Percentiles rank a stretch among this genome's conserved stretches.
phyloP scores from a whole-genome alignment of 2,113 vertebrate species.

The Embiotoca jacksoni region DNA sequence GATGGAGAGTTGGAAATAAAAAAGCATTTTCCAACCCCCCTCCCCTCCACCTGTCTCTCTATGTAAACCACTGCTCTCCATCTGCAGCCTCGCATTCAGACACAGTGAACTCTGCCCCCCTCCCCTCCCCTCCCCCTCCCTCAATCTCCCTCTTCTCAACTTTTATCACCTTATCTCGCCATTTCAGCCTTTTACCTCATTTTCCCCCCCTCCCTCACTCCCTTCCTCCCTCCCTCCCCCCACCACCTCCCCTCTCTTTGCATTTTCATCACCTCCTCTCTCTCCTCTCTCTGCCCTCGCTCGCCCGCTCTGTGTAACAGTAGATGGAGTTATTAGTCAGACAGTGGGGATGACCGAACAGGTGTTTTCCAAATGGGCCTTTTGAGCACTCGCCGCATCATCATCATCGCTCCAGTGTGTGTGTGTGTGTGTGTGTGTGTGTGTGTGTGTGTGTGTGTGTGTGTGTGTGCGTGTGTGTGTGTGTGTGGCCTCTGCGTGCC shows the following conservation, averaged over 20 bases:
- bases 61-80: conserved; percentile 46
- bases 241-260: conserved; percentile 18
- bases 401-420: conserved; percentile 54
- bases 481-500: conserved; percentile 72
- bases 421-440: conserved; percentile 2
- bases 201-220: background rate
- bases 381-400: conserved; percentile 67
- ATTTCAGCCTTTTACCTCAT: conserved; percentile 53
- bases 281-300: conserved; percentile 4
- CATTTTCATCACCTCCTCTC: conserved; percentile 29
- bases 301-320: conserved; percentile 68
- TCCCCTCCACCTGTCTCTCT: conserved; percentile 62
- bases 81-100: conserved; percentile 41
- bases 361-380: conserved; percentile 85
- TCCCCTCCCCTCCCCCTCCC: background rate
- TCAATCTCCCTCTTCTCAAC: conserved; percentile 35
- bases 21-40: conserved; percentile 67
- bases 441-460: conserved; percentile 12
- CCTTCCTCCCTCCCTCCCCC: background rate
- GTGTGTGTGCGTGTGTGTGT: conserved; percentile 28
- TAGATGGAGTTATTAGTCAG: conserved; percentile 83
- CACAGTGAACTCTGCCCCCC: conserved; percentile 32
- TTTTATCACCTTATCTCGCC: conserved; percentile 48
- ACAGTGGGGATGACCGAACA: conserved; percentile 80
- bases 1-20: conserved; percentile 50